These are phyloP conservation scores for Meta bourneti DNA, from an alignment of 2,888 invertebrate species.

Conservation along the genomic window DNA sequence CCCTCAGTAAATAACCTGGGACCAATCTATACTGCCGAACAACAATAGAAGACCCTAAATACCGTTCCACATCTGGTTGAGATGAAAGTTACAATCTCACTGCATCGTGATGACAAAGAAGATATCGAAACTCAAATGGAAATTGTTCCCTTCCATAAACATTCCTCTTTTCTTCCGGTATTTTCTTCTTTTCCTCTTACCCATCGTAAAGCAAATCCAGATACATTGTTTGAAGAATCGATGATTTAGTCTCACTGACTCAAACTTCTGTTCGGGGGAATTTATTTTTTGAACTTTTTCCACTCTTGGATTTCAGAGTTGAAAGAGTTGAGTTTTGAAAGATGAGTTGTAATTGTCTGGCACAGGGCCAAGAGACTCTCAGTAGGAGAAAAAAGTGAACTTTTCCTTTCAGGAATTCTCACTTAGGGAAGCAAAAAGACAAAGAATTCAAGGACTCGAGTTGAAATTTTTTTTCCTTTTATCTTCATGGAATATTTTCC, in stretches of 20 bases:
- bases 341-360: slow-evolving; percentile 74
- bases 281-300: slow-evolving; percentile 53
- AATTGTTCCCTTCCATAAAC: slow-evolving; percentile 62
- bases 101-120: slow-evolving; percentile 41
- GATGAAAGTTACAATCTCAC: slow-evolving; percentile 21
- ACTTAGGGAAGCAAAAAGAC: slow-evolving; percentile 61
- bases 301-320: slow-evolving; percentile 41
- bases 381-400: slow-evolving; percentile 24
- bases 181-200: slow-evolving; percentile 22
- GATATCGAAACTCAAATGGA: slow-evolving; percentile 48
- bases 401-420: slow-evolving; percentile 59
- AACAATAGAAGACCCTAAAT: slow-evolving; percentile 19
- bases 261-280: slow-evolving; percentile 61
- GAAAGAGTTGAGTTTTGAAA: slow-evolving; percentile 69
- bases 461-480: neutral
- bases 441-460: slow-evolving; percentile 24
- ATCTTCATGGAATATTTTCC: slow-evolving; percentile 37
- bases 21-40: neutral
- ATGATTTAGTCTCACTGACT: slow-evolving; percentile 70
- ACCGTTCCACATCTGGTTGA: slow-evolving; percentile 6
- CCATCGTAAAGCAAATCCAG: slow-evolving; percentile 58
- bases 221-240: slow-evolving; percentile 73
- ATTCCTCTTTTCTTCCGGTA: slow-evolving; percentile 46
- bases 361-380: slow-evolving; percentile 55
- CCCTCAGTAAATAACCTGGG: too few species aligned